Base-by-base conservation (phyloP, 1,140 invertebrate genomes). In the Lutraria rhynchaena region DNA sequence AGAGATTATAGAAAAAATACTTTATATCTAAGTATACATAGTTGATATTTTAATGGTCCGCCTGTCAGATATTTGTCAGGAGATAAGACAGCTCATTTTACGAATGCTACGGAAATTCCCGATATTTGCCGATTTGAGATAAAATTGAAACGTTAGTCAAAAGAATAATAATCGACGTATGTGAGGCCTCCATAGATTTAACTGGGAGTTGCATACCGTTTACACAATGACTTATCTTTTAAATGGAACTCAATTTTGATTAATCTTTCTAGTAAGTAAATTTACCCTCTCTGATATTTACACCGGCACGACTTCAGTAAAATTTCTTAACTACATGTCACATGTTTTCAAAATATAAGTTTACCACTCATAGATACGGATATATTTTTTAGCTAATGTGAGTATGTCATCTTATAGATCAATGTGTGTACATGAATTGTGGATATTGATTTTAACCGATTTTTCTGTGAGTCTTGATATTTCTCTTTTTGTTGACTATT, bases 151-250 rank as follows among this genome's bases (percentile, higher is more conserved):
- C 33, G 22, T 3, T 29, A 11, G 24, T 58, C 9, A 27, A 58
- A 4, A 29, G 19, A 4, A 17, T 35, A 35, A 19, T 33, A 27
- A 15, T 33, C 2, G n/a, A 33, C 33, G n/a, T 63, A 35, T 63
- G 60, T 37, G 60, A 63, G 33, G 7, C 22, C 37, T 37, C 15
- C 5, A 22, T 9, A 37, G 24, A 63, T n/a, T 63, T 58, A 33
- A 17, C 11, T 27, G 33, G 24, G 17, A 3, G n/a, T 33, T 63
- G 31, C 60, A 44, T n/a, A 63, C 58, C 58, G 60, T 63, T 63
- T 63, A 63, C 60, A 63, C 35, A 4, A 63, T 63, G 24, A 37
- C 60, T 63, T 63, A 63, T 63, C 60, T 63, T 15, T n/a, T 41
- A 41, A 37, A 63, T 13, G 31, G 60, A 35, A 63, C 44, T 63